phyloP scores from a whole-genome alignment of 2,888 invertebrate species.

The Adineta ricciae region DNA sequence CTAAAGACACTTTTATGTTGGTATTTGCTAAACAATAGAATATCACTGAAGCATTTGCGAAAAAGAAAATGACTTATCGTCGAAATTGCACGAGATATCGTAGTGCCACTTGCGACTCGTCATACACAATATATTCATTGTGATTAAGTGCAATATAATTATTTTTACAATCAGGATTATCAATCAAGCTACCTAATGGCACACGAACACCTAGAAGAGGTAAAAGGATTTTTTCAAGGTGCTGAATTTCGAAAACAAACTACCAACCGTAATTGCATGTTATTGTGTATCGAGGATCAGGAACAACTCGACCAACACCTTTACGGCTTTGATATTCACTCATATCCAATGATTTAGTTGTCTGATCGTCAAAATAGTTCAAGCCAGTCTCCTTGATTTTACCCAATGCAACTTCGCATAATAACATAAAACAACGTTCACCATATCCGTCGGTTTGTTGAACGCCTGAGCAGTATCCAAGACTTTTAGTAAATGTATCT shows the following conservation, averaged over 20 bases:
- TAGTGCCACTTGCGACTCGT: neutral
- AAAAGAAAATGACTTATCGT: neutral
- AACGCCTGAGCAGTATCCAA: constrained; percentile 44
- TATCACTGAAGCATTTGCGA: neutral
- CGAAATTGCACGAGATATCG: constrained; percentile 7
- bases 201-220: neutral
- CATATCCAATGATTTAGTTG: neutral
- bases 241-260: no score
- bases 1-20: neutral
- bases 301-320: neutral
- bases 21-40: neutral
- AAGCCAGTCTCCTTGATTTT: constrained; percentile 37
- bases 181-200: neutral
- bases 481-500: constrained; percentile 53
- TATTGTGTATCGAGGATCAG: neutral
- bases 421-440: constrained; percentile 44
- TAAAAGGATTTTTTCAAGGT: no score
- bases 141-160: neutral
- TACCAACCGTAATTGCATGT: neutral
- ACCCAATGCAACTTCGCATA: constrained; percentile 52
- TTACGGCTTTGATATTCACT: neutral
- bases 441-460: constrained; percentile 36
- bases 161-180: neutral
- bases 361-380: neutral
- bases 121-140: constrained; percentile 19